A percentile compares a stretch with the other conserved stretches of the same genome.
Conservation (phyloP, 2,113 vertebrate species). For the Lucifuga dentata region DNA sequence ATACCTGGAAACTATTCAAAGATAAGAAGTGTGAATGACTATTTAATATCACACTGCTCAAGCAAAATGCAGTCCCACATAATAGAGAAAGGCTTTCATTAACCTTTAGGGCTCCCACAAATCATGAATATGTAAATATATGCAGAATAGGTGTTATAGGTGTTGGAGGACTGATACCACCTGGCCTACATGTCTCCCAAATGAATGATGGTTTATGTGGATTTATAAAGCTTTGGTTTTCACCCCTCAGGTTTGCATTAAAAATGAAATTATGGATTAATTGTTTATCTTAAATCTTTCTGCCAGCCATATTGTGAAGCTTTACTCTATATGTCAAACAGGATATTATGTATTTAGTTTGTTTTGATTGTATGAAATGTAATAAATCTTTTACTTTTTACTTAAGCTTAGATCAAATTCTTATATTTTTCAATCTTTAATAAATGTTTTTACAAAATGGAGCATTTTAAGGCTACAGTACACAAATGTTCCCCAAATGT, state of each 20-base stretch:
- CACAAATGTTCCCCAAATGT: no score
- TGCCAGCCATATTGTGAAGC: not conserved
- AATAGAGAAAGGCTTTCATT: slow-evolving; percentile 75
- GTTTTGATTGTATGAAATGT: no score
- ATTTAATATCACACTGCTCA: slow-evolving; percentile 61
- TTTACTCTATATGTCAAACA: slow-evolving; percentile 48
- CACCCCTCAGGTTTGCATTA: slow-evolving; percentile 61
- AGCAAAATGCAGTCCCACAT: slow-evolving; percentile 68
- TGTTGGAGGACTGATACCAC: slow-evolving; percentile 70
- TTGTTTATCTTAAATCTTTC: slow-evolving; percentile 44
- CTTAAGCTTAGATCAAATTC: no score
- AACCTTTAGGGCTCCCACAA: slow-evolving; percentile 74
- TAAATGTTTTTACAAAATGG: no score
- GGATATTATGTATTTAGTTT: slow-evolving; percentile 18
- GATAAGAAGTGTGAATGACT: slow-evolving; percentile 57
- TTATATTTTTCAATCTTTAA: no score
- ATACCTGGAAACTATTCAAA: slow-evolving; percentile 55
- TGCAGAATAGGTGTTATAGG: slow-evolving; percentile 76
- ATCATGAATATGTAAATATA: slow-evolving; percentile 79
- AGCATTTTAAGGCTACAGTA: no score
- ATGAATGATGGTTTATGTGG: slow-evolving; percentile 59
- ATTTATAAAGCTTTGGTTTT: slow-evolving; percentile 66
- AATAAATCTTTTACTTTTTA: no score
- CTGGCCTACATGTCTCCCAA: slow-evolving; percentile 68
- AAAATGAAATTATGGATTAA: slow-evolving; percentile 54